Conservation (phyloP, 2,888 invertebrate genomes). For the Sinodicranocentrus sp. region DNA sequence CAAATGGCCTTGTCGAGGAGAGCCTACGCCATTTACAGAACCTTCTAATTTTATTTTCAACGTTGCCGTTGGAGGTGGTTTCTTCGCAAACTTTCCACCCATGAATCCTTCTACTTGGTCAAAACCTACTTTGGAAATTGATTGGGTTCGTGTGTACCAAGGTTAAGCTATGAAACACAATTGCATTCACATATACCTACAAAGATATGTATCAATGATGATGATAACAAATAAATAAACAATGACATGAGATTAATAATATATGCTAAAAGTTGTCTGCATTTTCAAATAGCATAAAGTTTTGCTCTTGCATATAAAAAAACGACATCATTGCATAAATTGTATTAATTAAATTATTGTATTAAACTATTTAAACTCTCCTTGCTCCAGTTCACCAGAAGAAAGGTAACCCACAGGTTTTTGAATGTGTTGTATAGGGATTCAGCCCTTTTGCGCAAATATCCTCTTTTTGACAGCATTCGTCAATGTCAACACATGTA, state of each 20-base stretch:
- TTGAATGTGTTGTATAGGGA: not conserved
- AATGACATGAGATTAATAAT: too few species aligned
- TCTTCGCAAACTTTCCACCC: constrained; percentile 66
- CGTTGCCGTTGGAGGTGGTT: constrained; percentile 73
- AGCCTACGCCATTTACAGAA: constrained; percentile 66
- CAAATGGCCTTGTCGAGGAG: constrained; percentile 69
- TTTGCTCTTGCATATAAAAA: too few species aligned
- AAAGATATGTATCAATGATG: too few species aligned
- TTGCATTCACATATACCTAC: too few species aligned
- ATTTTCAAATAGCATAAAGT: too few species aligned
- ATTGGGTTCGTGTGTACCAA: constrained; percentile 75
- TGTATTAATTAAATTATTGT: too few species aligned
- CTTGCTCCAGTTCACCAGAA: not conserved
- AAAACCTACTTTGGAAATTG: constrained; percentile 74
- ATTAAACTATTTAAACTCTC: too few species aligned
- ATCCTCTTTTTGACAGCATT: constrained; percentile 47
- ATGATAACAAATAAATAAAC: too few species aligned
- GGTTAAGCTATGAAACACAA: too few species aligned
- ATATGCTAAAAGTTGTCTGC: too few species aligned
- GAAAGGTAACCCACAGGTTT: constrained; percentile 19
- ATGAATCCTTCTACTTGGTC: constrained; percentile 70
- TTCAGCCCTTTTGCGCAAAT: constrained; percentile 37
- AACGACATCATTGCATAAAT: too few species aligned
- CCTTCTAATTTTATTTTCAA: constrained; percentile 73
- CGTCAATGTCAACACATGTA: constrained; percentile 46